Percentiles rank a stretch among this genome's conserved stretches.
These are phyloP conservation scores for Forbesichthys agassizii DNA, from an alignment of 2,113 vertebrate species.

Conservation along the genomic window DNA sequence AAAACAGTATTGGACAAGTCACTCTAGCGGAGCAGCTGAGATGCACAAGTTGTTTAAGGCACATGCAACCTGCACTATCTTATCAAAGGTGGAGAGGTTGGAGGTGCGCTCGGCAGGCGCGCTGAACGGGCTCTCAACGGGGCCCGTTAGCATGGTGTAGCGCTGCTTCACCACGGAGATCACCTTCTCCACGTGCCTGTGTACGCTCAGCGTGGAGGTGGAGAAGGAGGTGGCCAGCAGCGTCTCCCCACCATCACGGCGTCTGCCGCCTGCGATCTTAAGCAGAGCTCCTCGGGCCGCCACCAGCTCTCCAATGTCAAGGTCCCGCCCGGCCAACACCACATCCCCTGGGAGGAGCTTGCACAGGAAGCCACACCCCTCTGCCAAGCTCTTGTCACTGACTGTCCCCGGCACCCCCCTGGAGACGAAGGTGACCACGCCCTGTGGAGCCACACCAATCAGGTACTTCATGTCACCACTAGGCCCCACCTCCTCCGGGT, in stretches of 20 bases:
- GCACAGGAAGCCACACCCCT: constrained; percentile 72
- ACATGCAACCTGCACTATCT: constrained; percentile 78
- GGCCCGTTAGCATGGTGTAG: constrained; percentile 74
- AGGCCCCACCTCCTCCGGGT: neutral
- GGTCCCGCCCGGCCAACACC: constrained; percentile 64
- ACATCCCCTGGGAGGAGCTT: constrained; percentile 76
- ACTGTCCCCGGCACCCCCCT: constrained; percentile 67
- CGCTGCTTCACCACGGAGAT: constrained; percentile 73
- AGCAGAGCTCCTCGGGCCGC: constrained; percentile 66
- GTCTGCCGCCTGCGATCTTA: constrained; percentile 39
- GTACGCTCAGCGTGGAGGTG: constrained; percentile 47
- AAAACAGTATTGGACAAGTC: constrained; percentile 21
- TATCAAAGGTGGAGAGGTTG: constrained; percentile 75
- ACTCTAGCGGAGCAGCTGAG: constrained; percentile 75
- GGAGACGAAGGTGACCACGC: constrained; percentile 77
- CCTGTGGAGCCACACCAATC: constrained; percentile 76
- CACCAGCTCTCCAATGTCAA: constrained; percentile 68
- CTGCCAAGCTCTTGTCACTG: constrained; percentile 68
- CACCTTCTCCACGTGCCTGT: constrained; percentile 68
- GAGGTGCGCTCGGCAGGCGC: constrained; percentile 60
- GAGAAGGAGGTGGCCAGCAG: neutral
- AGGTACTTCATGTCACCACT: constrained; percentile 71
- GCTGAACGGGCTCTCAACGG: constrained; percentile 73
- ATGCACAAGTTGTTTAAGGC: constrained; percentile 82
- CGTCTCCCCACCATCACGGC: constrained; percentile 10